Percentiles rank a stretch among this genome's conserved stretches.
Conservation (phyloP, 2,888 invertebrate species). For the Hyposoter didymator region DNA sequence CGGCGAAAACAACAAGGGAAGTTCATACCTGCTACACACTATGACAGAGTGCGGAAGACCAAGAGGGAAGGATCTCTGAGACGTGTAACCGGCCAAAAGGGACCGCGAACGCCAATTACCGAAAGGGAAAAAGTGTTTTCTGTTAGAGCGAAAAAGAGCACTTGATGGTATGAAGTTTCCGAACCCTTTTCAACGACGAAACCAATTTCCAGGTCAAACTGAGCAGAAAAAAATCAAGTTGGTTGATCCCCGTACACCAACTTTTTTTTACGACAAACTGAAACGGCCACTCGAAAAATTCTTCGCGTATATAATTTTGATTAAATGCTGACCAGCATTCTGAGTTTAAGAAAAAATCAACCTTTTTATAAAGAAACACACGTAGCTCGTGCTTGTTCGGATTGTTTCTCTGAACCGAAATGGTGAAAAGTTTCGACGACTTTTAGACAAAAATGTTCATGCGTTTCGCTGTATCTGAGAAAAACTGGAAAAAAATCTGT, state of each 20-base stretch:
- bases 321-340: background rate
- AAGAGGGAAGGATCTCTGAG: background rate
- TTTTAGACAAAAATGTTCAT: too few relatives aligned
- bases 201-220: background rate
- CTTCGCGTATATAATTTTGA: too few relatives aligned
- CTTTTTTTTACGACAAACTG: conserved; percentile 42
- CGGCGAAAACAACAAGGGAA: conserved; percentile 66
- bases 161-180: background rate
- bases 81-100: conserved; percentile 23
- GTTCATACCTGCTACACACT: conserved; percentile 78
- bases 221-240: background rate
- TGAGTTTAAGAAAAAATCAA: background rate
- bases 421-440: too few relatives aligned
- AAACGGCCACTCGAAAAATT: background rate
- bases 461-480: too few relatives aligned
- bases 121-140: conserved; percentile 69
- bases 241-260: background rate
- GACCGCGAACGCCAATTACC: conserved; percentile 78
- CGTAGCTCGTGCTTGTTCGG: too few relatives aligned
- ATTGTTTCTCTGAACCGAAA: too few relatives aligned
- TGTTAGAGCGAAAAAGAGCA: background rate
- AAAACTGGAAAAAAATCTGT: too few relatives aligned
- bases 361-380: too few relatives aligned
- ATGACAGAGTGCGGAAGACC: conserved; percentile 69
- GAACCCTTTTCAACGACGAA: background rate